Evolutionary conservation across 2,797 vertebrate species (phyloP).

Genomic region (Ambastaia sidthimunki): DNA sequence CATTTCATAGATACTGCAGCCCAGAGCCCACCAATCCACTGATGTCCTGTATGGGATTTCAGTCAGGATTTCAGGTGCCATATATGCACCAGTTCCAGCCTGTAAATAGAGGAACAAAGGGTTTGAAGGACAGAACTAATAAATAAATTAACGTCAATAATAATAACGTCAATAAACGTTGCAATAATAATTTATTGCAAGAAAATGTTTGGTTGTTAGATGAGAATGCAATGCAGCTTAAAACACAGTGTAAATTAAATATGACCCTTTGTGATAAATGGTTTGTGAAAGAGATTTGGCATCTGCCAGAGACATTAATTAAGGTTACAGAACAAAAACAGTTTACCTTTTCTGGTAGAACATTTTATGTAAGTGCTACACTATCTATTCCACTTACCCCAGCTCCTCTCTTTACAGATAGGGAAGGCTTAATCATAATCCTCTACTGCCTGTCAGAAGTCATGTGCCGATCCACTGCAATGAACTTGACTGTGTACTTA

Average conservation of each 20-base stretch:
- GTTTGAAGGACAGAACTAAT: background rate
- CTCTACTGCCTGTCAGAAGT: slow-evolving; percentile 76
- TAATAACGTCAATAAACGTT: no score
- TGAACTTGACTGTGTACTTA: slow-evolving; percentile 63
- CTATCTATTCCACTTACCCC: slow-evolving; percentile 35
- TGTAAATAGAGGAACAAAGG: slow-evolving; percentile 57
- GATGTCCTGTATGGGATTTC: slow-evolving; percentile 87
- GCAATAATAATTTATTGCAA: background rate
- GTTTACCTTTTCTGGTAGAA: slow-evolving; percentile 13
- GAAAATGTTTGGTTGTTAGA: background rate
- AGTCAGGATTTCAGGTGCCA: slow-evolving; percentile 91
- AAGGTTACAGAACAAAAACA: background rate
- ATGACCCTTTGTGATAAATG: background rate
- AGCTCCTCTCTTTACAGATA: slow-evolving; percentile 63
- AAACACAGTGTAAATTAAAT: background rate
- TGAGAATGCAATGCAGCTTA: background rate
- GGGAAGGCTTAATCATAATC: slow-evolving; percentile 76
- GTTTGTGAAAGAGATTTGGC: background rate
- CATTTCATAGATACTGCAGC: slow-evolving; percentile 95
- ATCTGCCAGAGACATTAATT: background rate
- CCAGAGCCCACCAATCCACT: slow-evolving; percentile 96
- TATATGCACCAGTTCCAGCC: slow-evolving; percentile 94
- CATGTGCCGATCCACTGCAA: slow-evolving; percentile 68
- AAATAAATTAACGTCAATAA: background rate
- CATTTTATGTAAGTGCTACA: slow-evolving; percentile 52